phyloP scores from a whole-genome alignment of 1,140 invertebrate species.

The Heliothis virescens region DNA sequence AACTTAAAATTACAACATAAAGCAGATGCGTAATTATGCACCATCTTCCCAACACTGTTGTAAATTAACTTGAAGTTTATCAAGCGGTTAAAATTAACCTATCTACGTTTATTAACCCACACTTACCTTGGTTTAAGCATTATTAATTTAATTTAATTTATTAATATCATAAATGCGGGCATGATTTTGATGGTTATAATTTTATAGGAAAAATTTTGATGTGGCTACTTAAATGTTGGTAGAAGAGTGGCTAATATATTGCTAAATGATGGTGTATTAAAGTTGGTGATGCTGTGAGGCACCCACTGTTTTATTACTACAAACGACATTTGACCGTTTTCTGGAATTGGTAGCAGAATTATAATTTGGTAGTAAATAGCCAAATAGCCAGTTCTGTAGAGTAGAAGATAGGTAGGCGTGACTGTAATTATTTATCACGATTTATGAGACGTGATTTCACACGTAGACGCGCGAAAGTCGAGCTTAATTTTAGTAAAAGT shows the following conservation, averaged over 20 bases:
- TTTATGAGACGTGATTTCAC: no score
- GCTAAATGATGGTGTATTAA: conserved; percentile 33
- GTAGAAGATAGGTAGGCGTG: no score
- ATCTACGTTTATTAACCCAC: conserved; percentile 42
- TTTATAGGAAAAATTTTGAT: neutral
- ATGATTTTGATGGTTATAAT: conserved; percentile 29
- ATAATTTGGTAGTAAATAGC: neutral
- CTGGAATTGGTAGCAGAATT: neutral
- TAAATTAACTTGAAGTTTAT: conserved; percentile 41
- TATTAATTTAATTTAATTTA: conserved; percentile 43
- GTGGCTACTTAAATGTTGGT: neutral
- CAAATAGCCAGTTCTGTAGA: conserved; percentile 1
- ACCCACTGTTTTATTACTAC: conserved; percentile 34
- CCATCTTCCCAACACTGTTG: conserved; percentile 5
- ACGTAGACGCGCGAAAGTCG: no score
- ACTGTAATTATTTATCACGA: no score
- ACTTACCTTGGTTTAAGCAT: conserved; percentile 35
- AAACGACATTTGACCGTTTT: conserved; percentile 14
- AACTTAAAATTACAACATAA: conserved; percentile 12
- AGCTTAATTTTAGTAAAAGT: no score
- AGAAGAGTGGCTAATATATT: conserved; percentile 4
- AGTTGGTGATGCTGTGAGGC: neutral
- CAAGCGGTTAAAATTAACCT: conserved; percentile 54
- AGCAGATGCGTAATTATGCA: neutral
- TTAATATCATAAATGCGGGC: conserved; percentile 23